Conservation (phyloP, 2,797 vertebrate genomes). For the Notamacropus eugenii region DNA sequence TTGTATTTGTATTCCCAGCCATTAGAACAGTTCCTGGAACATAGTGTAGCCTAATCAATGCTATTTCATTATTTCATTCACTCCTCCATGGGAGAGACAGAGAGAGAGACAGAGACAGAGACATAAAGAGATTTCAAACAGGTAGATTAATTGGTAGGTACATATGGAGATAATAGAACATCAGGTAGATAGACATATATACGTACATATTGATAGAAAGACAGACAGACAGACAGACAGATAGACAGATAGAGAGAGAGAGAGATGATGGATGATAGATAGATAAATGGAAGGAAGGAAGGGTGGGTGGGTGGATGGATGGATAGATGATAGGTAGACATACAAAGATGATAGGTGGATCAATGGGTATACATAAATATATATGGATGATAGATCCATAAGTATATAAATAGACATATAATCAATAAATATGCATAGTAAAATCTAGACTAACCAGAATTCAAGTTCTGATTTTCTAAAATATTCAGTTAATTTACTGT, state of each 20-base stretch:
- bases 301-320: neutral
- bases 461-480: neutral
- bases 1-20: neutral
- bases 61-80: neutral
- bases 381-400: neutral
- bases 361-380: neutral
- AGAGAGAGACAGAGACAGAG: neutral
- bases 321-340: neutral
- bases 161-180: neutral
- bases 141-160: neutral
- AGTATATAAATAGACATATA: neutral
- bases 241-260: no score
- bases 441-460: constrained; percentile 25
- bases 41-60: neutral
- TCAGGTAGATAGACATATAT: neutral
- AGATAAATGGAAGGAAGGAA: no score
- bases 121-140: neutral
- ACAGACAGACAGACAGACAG: no score
- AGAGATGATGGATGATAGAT: no score
- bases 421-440: neutral
- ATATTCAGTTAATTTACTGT: neutral
- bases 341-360: neutral
- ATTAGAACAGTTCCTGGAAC: neutral
- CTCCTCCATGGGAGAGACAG: neutral
- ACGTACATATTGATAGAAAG: neutral